These are phyloP conservation scores for Rhorus exstirpatorius DNA, from an alignment of 2,888 invertebrate genomes.

Conservation along the genomic window DNA sequence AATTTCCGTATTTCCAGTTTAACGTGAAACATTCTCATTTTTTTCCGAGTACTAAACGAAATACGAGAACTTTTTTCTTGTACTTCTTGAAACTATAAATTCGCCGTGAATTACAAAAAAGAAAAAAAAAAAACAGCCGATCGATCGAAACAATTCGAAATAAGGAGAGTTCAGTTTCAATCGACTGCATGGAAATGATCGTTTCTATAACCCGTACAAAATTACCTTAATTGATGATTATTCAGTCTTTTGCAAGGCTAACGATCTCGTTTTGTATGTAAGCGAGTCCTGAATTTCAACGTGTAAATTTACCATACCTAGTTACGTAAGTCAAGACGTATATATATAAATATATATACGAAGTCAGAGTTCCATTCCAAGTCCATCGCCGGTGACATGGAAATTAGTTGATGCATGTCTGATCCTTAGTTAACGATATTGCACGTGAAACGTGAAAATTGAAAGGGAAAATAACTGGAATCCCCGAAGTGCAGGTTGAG, in stretches of 20 bases:
- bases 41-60: not conserved
- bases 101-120: no score
- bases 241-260: slow-evolving; percentile 32
- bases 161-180: not conserved
- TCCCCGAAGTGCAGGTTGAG: not conserved
- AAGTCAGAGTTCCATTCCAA: slow-evolving; percentile 47
- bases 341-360: slow-evolving; percentile 3
- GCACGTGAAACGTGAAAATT: slow-evolving; percentile 19
- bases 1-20: no score
- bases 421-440: slow-evolving; percentile 38
- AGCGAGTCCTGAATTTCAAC: slow-evolving; percentile 53
- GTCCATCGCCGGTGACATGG: slow-evolving; percentile 49
- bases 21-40: no score
- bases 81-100: no score
- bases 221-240: slow-evolving; percentile 50
- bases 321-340: not conserved
- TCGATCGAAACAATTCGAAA: no score
- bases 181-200: not conserved
- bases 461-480: slow-evolving; percentile 24
- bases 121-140: no score
- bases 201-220: not conserved
- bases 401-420: slow-evolving; percentile 64
- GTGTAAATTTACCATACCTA: slow-evolving; percentile 37
- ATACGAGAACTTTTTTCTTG: not conserved
- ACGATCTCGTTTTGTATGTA: slow-evolving; percentile 47